Evolutionary conservation across 2,888 invertebrate species (phyloP).

Genomic region (Osmoderma eremita): DNA sequence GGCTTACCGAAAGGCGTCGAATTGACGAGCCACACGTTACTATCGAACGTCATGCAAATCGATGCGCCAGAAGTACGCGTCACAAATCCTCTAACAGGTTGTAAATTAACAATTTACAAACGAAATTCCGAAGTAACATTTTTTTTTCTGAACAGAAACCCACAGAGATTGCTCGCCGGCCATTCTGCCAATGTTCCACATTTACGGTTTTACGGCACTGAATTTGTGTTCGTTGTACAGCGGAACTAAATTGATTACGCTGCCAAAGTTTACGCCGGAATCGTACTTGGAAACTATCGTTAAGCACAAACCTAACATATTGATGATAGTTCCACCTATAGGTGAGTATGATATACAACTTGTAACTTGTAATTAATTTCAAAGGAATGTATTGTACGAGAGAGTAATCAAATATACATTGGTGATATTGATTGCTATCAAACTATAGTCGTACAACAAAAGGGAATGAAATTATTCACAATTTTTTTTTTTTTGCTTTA

Average conservation of each 20-base stretch:
- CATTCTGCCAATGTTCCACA: slow-evolving; percentile 86
- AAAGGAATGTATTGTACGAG: no score
- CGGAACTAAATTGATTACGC: slow-evolving; percentile 74
- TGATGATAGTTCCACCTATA: slow-evolving; percentile 87
- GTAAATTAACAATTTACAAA: neutral
- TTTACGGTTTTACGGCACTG: slow-evolving; percentile 75
- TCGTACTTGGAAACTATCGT: slow-evolving; percentile 73
- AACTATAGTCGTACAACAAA: no score
- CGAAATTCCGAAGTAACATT: neutral
- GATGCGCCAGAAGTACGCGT: neutral
- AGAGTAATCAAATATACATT: no score
- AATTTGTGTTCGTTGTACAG: slow-evolving; percentile 68
- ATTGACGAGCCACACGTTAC: slow-evolving; percentile 70
- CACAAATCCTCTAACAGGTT: slow-evolving; percentile 7
- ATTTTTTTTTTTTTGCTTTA: no score
- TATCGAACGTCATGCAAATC: slow-evolving; percentile 65
- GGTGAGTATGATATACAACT: slow-evolving; percentile 28
- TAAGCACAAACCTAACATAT: slow-evolving; percentile 70
- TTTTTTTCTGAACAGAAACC: slow-evolving; percentile 24
- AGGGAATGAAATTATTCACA: no score
- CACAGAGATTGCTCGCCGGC: slow-evolving; percentile 73
- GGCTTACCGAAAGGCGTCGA: slow-evolving; percentile 82
- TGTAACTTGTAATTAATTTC: no score
- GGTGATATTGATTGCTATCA: no score
- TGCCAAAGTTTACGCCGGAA: slow-evolving; percentile 80